phyloP scores from a whole-genome alignment of 2,888 invertebrate genomes.

The Pocota personata region DNA sequence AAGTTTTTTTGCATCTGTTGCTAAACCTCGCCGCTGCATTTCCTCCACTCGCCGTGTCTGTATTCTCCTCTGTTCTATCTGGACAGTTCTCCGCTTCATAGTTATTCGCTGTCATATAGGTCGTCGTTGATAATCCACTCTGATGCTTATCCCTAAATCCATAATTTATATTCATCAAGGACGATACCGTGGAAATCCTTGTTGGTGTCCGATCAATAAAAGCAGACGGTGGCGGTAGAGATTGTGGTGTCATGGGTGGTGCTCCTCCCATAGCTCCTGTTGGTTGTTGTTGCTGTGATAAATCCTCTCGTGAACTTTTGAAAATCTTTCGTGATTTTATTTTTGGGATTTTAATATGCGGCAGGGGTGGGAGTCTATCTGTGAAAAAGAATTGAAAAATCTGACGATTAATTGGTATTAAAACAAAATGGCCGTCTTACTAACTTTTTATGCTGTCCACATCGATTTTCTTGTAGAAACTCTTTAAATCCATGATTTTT shows the following conservation, averaged over 20 bases:
- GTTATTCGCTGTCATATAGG: conserved; percentile 66
- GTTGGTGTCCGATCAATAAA: conserved; percentile 80
- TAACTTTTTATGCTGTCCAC: conserved; percentile 79
- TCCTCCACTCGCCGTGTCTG: conserved; percentile 34
- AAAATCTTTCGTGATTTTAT: conserved; percentile 80
- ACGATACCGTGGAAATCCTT: conserved; percentile 81
- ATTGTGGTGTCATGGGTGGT: conserved; percentile 35
- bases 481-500: conserved; percentile 79
- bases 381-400: conserved; percentile 8
- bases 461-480: conserved; percentile 80
- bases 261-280: conserved; percentile 5
- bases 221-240: conserved; percentile 74
- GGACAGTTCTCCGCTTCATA: conserved; percentile 57
- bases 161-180: conserved; percentile 77
- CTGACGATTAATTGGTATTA: conserved; percentile 27
- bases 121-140: conserved; percentile 9
- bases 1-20: conserved; percentile 79
- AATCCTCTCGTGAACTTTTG: conserved; percentile 77
- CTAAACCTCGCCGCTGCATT: conserved; percentile 75
- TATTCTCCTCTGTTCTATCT: conserved; percentile 35
- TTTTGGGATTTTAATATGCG: conserved; percentile 80
- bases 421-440: conserved; percentile 56
- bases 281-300: conserved; percentile 37
- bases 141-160: conserved; percentile 31
- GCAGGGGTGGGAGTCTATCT: conserved; percentile 79